These are phyloP conservation scores for Odontocerum albicorne DNA, from an alignment of 2,888 invertebrate genomes.

Conservation along the genomic window DNA sequence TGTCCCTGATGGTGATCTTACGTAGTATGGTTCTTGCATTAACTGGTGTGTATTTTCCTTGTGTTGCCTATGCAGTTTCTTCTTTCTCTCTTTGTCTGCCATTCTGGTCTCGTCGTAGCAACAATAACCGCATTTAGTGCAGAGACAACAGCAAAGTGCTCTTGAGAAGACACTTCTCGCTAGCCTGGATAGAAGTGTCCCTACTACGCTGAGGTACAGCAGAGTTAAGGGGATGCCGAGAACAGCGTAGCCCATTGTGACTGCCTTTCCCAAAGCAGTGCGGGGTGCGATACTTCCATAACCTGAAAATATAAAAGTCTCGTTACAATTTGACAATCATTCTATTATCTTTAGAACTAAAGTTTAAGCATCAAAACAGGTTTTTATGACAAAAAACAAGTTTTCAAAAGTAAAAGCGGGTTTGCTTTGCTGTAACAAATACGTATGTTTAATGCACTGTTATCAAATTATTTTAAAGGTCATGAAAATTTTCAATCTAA, in stretches of 20 bases:
- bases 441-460: too few species aligned
- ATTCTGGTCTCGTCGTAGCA: slow-evolving; percentile 83
- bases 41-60: slow-evolving; percentile 66
- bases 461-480: too few species aligned
- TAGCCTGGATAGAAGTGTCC: slow-evolving; percentile 79
- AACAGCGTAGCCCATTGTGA: slow-evolving; percentile 87
- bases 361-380: too few species aligned
- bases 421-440: too few species aligned
- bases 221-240: slow-evolving; percentile 87
- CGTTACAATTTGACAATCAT: too few species aligned
- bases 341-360: too few species aligned
- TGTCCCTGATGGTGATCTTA: slow-evolving; percentile 57
- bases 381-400: too few species aligned
- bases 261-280: slow-evolving; percentile 87
- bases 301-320: slow-evolving; percentile 64
- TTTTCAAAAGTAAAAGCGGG: too few species aligned
- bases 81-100: slow-evolving; percentile 77
- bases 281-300: slow-evolving; percentile 92
- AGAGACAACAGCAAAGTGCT: slow-evolving; percentile 81
- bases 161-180: slow-evolving; percentile 81
- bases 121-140: slow-evolving; percentile 86
- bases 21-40: slow-evolving; percentile 72
- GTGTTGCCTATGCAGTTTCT: slow-evolving; percentile 73
- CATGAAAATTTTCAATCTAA: too few species aligned
- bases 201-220: slow-evolving; percentile 84